Evolutionary conservation across 2,888 invertebrate genomes (phyloP).

Genomic region (Macaria liturata): DNA sequence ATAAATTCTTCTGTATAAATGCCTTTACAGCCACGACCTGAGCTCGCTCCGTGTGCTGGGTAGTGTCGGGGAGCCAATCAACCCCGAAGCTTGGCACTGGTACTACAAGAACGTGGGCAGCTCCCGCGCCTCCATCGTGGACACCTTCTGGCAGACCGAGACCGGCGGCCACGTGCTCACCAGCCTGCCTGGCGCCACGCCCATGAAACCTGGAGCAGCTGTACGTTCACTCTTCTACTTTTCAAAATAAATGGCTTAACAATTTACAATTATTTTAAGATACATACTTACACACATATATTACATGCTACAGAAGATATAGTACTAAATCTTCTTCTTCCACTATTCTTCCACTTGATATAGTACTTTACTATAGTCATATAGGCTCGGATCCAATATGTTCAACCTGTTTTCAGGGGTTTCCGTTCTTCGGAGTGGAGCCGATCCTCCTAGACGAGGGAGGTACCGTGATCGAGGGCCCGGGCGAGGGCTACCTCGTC

Average conservation of each 20-base stretch:
- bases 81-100: conserved; percentile 99
- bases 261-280: no score
- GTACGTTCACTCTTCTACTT: conserved; percentile 69
- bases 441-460: conserved; percentile 94
- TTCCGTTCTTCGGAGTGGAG: conserved; percentile 98
- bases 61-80: conserved; percentile 99
- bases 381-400: no score
- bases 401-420: conserved; percentile 83
- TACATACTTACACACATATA: no score
- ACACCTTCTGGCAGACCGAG: conserved; percentile 99
- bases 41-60: conserved; percentile 91
- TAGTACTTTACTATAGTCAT: no score
- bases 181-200: conserved; percentile 97
- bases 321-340: no score
- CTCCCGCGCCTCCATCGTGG: conserved; percentile 94
- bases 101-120: conserved; percentile 93
- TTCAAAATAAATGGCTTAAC: no score
- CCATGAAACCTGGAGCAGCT: conserved; percentile 99
- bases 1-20: no score
- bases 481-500: conserved; percentile 97
- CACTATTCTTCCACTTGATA: no score
- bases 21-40: conserved; percentile 82
- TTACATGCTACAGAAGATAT: no score
- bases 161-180: conserved; percentile 99
- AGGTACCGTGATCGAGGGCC: conserved; percentile 92